Base-by-base conservation (phyloP, 2,113 vertebrate genomes). In the Apeltes quadracus region DNA sequence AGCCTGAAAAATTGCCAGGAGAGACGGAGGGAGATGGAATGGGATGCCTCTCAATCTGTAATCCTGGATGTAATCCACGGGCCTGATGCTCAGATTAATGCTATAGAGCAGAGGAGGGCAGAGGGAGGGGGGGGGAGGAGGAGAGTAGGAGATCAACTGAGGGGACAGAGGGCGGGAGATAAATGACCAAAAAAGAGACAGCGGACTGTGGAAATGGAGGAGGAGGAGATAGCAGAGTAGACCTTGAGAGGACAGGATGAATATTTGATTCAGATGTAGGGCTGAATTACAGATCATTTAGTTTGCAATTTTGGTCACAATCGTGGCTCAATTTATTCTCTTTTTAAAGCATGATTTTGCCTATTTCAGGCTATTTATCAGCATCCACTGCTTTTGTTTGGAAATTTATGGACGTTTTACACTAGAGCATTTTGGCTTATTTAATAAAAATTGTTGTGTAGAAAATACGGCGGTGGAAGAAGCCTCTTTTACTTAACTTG, bases 31-130 rank as follows among this genome's bases (percentile, higher is more conserved):
- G 80, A 81, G 83, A 89, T 83, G 74, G 82, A 84, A 79, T 67
- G 79, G 78, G 81, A 89, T 90, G 89, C 87, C 70, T 93, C 86
- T 93, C 84, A 84, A 85, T 92, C 91, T 91, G 85, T 93, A 94
- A 94, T 93, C 93, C 88, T 29, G 76, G 56, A 85, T 92, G 92
- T 94, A 94, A 94, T 94, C 94, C 92, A 89, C 78, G 25, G 78
- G 78, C 85, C 84, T 91, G 90, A 92, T 93, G 92, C 84, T 92
- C 88, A 93, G 92, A 94, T 93, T 93, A 94, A 92, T 88, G 89
- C 87, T 87, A 84, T 86, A 69, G 79, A 22, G 71, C 44, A 76
- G 84, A 18, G 70, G 78, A 53, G 67, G 61, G 54, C 50, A 54
- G 53, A 51, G 27, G 63, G 51, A n/a, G 36, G 25, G 38, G 51